These are phyloP conservation scores for Hemithea aestivaria DNA, from an alignment of 2,888 invertebrate species.

Conservation along the genomic window DNA sequence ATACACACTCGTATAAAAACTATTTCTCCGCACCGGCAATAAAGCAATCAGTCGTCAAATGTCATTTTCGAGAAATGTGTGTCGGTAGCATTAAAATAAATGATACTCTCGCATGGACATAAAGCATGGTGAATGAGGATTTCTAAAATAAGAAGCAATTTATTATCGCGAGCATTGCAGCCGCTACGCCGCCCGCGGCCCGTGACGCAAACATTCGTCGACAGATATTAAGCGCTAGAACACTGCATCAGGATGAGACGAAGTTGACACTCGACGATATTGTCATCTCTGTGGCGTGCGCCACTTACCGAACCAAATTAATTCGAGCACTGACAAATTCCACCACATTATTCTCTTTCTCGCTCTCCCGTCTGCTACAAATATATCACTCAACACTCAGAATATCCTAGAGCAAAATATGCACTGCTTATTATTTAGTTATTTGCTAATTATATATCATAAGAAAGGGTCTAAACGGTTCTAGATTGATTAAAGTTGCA, in stretches of 20 bases:
- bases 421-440: conserved; percentile 5
- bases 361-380: conserved; percentile 6
- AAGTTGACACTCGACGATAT: conserved; percentile 46
- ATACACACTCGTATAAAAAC: too few species aligned
- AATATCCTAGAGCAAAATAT: conserved; percentile 12
- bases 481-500: conserved; percentile 25
- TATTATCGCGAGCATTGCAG: conserved; percentile 69
- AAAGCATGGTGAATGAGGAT: conserved; percentile 65
- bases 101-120: conserved; percentile 55
- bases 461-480: conserved; percentile 15
- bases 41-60: conserved; percentile 53
- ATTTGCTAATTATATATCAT: conserved; percentile 27
- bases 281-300: conserved; percentile 51
- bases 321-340: conserved; percentile 56
- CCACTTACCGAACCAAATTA: conserved; percentile 46
- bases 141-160: conserved; percentile 75
- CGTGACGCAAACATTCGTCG: conserved; percentile 71
- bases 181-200: conserved; percentile 25
- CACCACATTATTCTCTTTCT: conserved; percentile 46
- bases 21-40: conserved; percentile 20
- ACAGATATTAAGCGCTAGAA: conserved; percentile 75
- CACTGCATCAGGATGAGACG: conserved; percentile 56
- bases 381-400: conserved; percentile 6
- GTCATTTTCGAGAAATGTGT: conserved; percentile 59
- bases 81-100: conserved; percentile 51